Conservation (phyloP, 1,140 invertebrate genomes). For the Danaus plexippus region DNA sequence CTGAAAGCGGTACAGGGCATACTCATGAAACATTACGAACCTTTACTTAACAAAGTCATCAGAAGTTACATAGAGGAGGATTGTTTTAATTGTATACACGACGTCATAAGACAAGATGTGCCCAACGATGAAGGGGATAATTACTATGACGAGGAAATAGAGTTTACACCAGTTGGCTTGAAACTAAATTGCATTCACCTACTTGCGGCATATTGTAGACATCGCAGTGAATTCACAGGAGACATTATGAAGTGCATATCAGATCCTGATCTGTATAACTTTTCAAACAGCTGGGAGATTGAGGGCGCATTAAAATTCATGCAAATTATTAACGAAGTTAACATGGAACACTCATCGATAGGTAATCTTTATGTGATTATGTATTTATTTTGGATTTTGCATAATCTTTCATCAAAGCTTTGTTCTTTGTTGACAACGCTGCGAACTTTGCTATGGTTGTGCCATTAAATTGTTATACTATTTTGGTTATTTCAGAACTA, state of each 20-base stretch:
- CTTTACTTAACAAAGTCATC: slow-evolving; percentile 27
- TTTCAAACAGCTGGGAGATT: slow-evolving; percentile 31
- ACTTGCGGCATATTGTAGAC: slow-evolving; percentile 47
- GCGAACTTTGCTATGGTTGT: no score
- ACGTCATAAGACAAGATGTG: slow-evolving; percentile 34
- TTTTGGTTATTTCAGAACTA: slow-evolving; percentile 31
- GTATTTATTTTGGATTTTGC: slow-evolving; percentile 10
- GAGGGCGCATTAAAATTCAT: slow-evolving; percentile 43
- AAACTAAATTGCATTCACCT: slow-evolving; percentile 43
- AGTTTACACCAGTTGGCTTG: slow-evolving; percentile 31
- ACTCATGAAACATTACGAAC: slow-evolving; percentile 35
- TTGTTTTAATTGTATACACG: slow-evolving; percentile 44
- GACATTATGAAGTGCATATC: slow-evolving; percentile 49
- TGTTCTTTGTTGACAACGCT: no score
- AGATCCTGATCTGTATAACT: slow-evolving; percentile 44
- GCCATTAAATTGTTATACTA: no score
- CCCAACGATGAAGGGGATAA: slow-evolving; percentile 30
- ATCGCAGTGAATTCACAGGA: slow-evolving; percentile 29
- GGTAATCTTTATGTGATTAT: slow-evolving; percentile 33
- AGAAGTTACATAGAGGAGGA: slow-evolving; percentile 33
- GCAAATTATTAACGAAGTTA: slow-evolving; percentile 31
- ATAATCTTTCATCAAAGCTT: no score
- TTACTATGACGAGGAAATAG: slow-evolving; percentile 35
- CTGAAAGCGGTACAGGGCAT: slow-evolving; percentile 34
- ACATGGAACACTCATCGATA: slow-evolving; percentile 33